Conservation (phyloP, 2,888 invertebrate species). For the Malacosoma neustria region DNA sequence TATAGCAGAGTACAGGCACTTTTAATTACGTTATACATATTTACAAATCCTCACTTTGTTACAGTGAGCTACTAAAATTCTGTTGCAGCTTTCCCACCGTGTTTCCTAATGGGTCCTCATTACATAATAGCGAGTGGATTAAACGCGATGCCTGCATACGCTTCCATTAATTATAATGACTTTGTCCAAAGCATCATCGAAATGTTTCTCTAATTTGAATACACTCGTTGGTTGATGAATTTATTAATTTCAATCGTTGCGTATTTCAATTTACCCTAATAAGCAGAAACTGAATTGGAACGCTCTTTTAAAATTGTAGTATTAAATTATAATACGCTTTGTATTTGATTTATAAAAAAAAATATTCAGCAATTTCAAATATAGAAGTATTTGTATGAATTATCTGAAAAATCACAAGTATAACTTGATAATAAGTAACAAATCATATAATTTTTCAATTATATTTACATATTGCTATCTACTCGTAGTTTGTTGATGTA, state of each 20-base stretch:
- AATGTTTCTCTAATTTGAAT: conserved; percentile 24
- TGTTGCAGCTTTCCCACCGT: background rate
- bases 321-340: too few relatives aligned
- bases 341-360: too few relatives aligned
- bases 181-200: conserved; percentile 24
- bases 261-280: too few relatives aligned
- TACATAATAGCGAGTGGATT: conserved; percentile 23
- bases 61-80: background rate
- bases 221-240: conserved; percentile 9
- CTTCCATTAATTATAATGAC: conserved; percentile 30
- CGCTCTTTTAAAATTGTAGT: too few relatives aligned
- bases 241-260: conserved; percentile 12
- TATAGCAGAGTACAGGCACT: background rate
- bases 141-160: conserved; percentile 14
- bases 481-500: too few relatives aligned
- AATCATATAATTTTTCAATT: too few relatives aligned
- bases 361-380: too few relatives aligned
- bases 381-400: too few relatives aligned
- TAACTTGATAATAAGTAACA: too few relatives aligned
- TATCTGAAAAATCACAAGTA: too few relatives aligned
- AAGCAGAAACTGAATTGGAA: too few relatives aligned
- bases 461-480: too few relatives aligned
- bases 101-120: background rate
- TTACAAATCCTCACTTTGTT: background rate
- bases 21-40: background rate